These are phyloP conservation scores for Alethe castanea DNA, from an alignment of 2,113 vertebrate genomes.

Conservation along the genomic window DNA sequence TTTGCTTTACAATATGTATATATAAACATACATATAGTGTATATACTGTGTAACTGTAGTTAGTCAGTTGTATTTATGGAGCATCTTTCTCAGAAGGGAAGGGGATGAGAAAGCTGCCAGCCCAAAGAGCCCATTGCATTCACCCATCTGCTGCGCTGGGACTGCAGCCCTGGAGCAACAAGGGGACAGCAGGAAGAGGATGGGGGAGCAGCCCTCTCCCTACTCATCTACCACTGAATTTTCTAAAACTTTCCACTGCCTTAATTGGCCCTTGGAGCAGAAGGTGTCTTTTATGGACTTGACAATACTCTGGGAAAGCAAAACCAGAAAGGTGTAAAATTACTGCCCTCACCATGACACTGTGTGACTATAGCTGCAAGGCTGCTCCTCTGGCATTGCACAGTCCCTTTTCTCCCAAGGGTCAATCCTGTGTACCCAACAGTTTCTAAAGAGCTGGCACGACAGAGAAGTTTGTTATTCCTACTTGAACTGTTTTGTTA, in stretches of 20 bases:
- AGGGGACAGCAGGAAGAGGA: neutral
- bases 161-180: neutral
- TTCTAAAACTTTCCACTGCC: neutral
- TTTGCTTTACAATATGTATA: neutral
- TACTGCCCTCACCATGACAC: neutral
- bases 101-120: neutral
- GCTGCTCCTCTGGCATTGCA: neutral
- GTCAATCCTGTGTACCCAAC: neutral
- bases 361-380: neutral
- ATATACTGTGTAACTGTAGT: neutral
- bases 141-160: neutral
- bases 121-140: neutral
- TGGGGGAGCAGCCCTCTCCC: neutral
- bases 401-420: neutral
- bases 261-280: neutral
- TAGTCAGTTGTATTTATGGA: neutral
- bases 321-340: neutral
- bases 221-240: neutral
- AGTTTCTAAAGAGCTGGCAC: neutral
- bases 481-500: neutral
- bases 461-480: neutral
- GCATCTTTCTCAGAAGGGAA: neutral
- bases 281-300: neutral
- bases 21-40: neutral
- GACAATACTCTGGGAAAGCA: neutral